These are phyloP conservation scores for Scelioninae gen. 2 DNA, from an alignment of 2,888 invertebrate genomes.

Conservation along the genomic window DNA sequence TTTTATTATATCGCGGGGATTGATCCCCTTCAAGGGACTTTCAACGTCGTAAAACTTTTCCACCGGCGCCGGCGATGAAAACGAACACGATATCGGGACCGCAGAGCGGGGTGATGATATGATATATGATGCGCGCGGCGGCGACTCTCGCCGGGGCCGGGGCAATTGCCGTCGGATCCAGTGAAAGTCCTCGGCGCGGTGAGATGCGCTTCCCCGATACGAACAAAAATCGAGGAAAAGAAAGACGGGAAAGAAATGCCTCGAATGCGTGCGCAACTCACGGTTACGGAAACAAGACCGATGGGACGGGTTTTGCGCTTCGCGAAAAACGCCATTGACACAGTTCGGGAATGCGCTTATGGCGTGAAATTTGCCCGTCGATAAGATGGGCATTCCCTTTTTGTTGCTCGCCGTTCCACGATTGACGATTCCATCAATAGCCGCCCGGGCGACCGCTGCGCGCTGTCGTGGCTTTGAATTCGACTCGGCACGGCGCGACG, in stretches of 20 bases:
- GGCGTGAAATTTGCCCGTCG: constrained; percentile 25
- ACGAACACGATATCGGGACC: constrained; percentile 38
- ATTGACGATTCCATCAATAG: too few species aligned
- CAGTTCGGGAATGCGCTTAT: constrained; percentile 41
- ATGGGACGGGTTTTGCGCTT: constrained; percentile 38
- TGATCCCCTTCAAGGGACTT: too few species aligned
- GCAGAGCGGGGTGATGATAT: constrained; percentile 42
- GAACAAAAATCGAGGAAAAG: constrained; percentile 39
- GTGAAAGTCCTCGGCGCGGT: constrained; percentile 57
- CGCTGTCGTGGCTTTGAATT: too few species aligned
- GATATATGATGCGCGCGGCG: constrained; percentile 50
- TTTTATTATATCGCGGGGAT: too few species aligned
- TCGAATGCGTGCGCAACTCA: constrained; percentile 29
- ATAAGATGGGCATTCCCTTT: constrained; percentile 35
- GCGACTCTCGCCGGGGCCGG: constrained; percentile 50
- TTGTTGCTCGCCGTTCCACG: too few species aligned
- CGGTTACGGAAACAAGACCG: constrained; percentile 50
- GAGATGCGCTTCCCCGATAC: constrained; percentile 49
- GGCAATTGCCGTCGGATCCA: constrained; percentile 44
- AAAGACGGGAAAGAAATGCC: constrained; percentile 32
- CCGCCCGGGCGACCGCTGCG: too few species aligned
- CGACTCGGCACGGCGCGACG: too few species aligned
- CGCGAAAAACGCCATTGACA: constrained; percentile 47
- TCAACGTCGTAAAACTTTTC: too few species aligned
- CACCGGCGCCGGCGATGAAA: too few species aligned